These are phyloP conservation scores for Gymnothorax javanicus DNA, from an alignment of 2,797 vertebrate species.

Conservation along the genomic window DNA sequence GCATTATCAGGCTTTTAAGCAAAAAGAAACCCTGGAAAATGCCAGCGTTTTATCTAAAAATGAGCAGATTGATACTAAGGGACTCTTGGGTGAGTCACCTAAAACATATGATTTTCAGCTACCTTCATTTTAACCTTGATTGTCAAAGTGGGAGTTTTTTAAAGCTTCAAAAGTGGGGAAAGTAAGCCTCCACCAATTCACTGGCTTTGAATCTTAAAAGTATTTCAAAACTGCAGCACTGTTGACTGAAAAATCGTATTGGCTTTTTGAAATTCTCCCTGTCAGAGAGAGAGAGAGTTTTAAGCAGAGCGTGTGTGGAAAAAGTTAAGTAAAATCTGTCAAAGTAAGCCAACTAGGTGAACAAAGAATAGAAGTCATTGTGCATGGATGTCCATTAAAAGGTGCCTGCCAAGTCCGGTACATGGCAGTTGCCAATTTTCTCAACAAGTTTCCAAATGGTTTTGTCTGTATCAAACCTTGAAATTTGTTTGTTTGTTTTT, in stretches of 20 bases:
- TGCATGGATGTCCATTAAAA: too few species aligned
- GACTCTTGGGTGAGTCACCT: background rate
- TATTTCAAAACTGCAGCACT: background rate
- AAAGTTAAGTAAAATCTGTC: constrained; percentile 1
- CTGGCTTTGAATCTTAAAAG: background rate
- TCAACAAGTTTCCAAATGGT: background rate
- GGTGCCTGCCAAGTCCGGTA: too few species aligned
- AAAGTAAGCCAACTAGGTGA: too few species aligned
- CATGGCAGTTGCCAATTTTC: background rate
- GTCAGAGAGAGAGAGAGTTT: background rate
- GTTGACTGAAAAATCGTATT: background rate
- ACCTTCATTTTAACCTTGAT: background rate
- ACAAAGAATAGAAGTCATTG: too few species aligned
- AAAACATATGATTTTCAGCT: background rate
- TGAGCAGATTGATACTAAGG: background rate
- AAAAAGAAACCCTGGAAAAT: background rate
- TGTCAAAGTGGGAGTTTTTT: background rate
- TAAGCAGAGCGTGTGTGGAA: background rate
- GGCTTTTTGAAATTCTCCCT: background rate
- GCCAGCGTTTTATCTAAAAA: background rate
- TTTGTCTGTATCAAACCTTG: background rate
- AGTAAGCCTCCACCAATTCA: background rate
- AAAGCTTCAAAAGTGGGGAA: background rate
- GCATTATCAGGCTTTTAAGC: background rate
- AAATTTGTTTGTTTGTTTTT: too few species aligned